phyloP scores from a whole-genome alignment of 2,113 vertebrate genomes.

The Rousettus leschenaultii region DNA sequence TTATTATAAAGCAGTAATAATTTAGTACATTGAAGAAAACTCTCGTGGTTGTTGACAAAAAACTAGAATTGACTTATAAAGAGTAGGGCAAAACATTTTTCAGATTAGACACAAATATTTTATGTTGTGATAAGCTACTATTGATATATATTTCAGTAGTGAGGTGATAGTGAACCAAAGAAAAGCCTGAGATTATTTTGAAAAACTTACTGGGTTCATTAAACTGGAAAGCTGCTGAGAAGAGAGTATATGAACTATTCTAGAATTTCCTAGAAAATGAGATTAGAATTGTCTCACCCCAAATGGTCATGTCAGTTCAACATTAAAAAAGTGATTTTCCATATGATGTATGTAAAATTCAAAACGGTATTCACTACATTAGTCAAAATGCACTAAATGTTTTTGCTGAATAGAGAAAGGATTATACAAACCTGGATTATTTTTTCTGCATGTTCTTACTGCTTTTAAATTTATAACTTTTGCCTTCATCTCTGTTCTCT shows the following conservation, averaged over 20 bases:
- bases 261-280: neutral
- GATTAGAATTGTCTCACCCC: neutral
- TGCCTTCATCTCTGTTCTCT: neutral
- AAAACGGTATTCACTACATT: neutral
- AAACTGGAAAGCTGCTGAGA: neutral
- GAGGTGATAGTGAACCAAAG: neutral
- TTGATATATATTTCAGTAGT: neutral
- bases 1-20: neutral
- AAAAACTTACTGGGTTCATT: neutral
- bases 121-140: neutral
- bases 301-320: neutral
- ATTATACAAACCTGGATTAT: neutral
- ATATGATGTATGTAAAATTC: neutral
- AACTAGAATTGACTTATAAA: neutral
- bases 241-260: conserved; percentile 10
- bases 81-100: neutral
- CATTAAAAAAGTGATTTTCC: conserved; percentile 15
- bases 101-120: neutral
- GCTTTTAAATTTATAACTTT: conserved; percentile 29
- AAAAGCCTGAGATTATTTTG: neutral
- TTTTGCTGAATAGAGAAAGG: neutral
- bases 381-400: neutral
- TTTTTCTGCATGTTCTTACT: conserved; percentile 20
- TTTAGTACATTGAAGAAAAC: neutral
- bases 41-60: neutral